Conservation (phyloP, 2,797 vertebrate species). For the Smutsia temminckii region DNA sequence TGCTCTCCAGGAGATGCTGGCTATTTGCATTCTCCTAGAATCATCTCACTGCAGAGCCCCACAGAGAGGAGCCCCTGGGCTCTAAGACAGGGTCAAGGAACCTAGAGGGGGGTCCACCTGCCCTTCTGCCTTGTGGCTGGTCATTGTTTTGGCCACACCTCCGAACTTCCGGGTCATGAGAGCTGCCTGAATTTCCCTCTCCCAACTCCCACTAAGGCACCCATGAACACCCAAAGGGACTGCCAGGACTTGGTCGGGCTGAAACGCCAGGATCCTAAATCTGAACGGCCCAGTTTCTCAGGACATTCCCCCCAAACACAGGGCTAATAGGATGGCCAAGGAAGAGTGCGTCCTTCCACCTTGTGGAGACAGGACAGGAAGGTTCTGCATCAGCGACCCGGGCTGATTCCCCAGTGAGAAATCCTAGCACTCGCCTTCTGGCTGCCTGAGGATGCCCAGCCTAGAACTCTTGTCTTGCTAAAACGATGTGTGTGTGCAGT, state of each 20-base stretch:
- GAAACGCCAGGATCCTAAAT: background rate
- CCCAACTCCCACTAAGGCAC: background rate
- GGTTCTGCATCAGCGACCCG: background rate
- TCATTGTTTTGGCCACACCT: background rate
- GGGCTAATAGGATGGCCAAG: background rate
- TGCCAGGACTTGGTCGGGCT: background rate
- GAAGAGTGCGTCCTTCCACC: background rate
- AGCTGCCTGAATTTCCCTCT: background rate
- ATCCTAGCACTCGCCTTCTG: background rate
- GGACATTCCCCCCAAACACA: too few relatives aligned
- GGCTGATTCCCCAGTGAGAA: background rate
- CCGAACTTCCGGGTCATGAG: background rate
- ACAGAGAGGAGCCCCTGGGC: background rate
- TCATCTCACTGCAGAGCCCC: background rate
- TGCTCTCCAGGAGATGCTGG: background rate
- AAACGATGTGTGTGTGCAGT: background rate
- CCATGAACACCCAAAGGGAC: background rate
- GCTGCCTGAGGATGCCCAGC: background rate
- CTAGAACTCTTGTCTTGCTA: background rate
- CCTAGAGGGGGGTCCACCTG: background rate
- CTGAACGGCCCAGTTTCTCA: background rate
- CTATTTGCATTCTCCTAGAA: background rate
- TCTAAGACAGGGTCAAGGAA: background rate
- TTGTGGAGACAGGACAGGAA: background rate
- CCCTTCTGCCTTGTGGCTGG: background rate